A percentile compares a stretch with the other conserved stretches of the same genome.
Evolutionary conservation across 2,797 vertebrate species (phyloP).

Genomic region (Peromyscus aztecus): DNA sequence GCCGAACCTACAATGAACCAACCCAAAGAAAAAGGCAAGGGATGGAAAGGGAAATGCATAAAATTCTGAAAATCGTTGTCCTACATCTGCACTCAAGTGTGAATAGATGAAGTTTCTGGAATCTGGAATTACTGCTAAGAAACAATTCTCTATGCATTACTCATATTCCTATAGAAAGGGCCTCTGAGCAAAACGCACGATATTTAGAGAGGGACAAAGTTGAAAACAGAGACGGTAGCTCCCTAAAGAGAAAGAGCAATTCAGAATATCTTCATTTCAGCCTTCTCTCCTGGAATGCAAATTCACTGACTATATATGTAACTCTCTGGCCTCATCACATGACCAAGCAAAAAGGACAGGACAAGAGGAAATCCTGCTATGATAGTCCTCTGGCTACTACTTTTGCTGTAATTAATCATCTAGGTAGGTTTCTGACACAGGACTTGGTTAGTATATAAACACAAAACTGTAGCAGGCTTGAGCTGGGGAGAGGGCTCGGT

Average conservation of each 20-base stretch:
- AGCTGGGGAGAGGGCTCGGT: neutral
- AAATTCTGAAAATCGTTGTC: constrained; percentile 28
- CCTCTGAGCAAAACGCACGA: neutral
- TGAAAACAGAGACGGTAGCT: neutral
- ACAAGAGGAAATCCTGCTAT: neutral
- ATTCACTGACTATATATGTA: neutral
- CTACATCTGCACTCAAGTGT: neutral
- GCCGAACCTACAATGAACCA: constrained; percentile 31
- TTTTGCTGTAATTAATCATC: neutral
- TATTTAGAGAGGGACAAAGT: neutral
- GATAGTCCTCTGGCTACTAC: neutral
- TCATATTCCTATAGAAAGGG: neutral
- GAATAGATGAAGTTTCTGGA: neutral
- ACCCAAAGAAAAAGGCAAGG: neutral
- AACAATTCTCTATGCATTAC: constrained; percentile 41
- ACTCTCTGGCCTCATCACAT: neutral
- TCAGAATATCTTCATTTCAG: neutral
- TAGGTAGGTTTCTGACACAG: neutral
- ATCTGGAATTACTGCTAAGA: constrained; percentile 18
- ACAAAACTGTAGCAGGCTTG: neutral
- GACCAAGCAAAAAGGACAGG: neutral
- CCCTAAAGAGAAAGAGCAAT: neutral
- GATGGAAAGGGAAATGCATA: neutral
- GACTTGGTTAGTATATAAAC: neutral
- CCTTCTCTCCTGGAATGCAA: neutral